Evolutionary conservation across 2,113 vertebrate species (phyloP).

Genomic region (Puma concolor): DNA sequence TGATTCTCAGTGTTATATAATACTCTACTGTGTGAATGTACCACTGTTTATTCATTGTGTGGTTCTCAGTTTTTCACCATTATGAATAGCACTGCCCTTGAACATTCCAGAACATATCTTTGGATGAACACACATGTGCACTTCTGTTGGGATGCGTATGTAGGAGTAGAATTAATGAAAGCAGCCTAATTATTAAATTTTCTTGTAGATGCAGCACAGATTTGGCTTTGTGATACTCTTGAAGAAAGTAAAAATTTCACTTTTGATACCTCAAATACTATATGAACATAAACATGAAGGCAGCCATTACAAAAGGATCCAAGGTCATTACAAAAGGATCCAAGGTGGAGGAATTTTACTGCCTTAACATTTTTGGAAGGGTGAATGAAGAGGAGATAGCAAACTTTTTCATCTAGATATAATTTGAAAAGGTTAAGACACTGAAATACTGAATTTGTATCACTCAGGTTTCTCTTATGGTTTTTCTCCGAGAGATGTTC

Average conservation of each 20-base stretch:
- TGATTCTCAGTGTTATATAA: neutral
- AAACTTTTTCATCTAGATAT: neutral
- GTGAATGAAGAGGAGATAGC: neutral
- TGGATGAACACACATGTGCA: neutral
- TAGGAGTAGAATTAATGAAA: constrained; percentile 24
- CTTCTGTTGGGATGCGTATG: neutral
- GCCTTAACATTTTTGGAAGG: neutral
- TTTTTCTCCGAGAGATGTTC: neutral
- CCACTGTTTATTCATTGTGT: neutral
- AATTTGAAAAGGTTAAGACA: constrained; percentile 16
- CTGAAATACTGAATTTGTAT: constrained; percentile 32
- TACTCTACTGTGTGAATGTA: neutral
- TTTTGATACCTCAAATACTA: neutral
- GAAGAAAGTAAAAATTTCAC: neutral
- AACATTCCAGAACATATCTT: neutral
- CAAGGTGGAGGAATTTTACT: neutral
- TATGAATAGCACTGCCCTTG: neutral
- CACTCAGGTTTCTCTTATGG: neutral
- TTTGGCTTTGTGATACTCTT: constrained; percentile 21
- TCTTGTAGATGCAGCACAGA: neutral
- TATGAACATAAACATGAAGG: constrained; percentile 21
- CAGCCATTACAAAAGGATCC: neutral
- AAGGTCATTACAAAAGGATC: neutral
- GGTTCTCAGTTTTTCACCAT: neutral
- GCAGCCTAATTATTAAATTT: neutral